A percentile compares a stretch with the other conserved stretches of the same genome.
Conservation (phyloP, 2,113 vertebrate genomes). For the Kryptolebias marmoratus region DNA sequence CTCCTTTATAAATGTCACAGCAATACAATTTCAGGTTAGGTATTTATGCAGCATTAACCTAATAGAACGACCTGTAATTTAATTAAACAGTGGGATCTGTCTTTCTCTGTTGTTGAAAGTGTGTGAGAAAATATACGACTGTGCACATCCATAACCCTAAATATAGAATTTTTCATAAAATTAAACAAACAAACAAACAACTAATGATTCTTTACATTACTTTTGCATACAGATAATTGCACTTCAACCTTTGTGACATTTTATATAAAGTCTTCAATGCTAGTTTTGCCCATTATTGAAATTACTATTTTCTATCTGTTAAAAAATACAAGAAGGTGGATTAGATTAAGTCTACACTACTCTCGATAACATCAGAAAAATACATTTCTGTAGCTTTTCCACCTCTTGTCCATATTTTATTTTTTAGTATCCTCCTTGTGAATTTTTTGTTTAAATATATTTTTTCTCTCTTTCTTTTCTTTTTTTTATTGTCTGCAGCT, state of each 20-base stretch:
- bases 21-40: not conserved
- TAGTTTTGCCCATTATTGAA: not conserved
- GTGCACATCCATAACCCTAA: not conserved
- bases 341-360: too few species aligned
- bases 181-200: too few species aligned
- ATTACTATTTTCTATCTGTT: not conserved
- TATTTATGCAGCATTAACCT: not conserved
- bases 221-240: not conserved
- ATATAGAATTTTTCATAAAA: too few species aligned
- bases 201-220: not conserved
- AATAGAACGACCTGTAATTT: not conserved
- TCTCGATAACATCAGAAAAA: too few species aligned
- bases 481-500: constrained; percentile 36
- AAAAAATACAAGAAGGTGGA: not conserved
- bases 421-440: constrained; percentile 9
- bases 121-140: not conserved
- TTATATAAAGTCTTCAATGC: too few species aligned
- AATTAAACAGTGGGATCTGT: too few species aligned
- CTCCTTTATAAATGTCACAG: not conserved
- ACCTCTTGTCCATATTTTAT: not conserved
- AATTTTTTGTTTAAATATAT: constrained; percentile 26
- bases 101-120: not conserved
- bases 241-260: not conserved
- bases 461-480: constrained; percentile 21
- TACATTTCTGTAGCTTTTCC: too few species aligned